Conservation (phyloP, 1,140 invertebrate species). For the Lepidotrigona ventralis region DNA sequence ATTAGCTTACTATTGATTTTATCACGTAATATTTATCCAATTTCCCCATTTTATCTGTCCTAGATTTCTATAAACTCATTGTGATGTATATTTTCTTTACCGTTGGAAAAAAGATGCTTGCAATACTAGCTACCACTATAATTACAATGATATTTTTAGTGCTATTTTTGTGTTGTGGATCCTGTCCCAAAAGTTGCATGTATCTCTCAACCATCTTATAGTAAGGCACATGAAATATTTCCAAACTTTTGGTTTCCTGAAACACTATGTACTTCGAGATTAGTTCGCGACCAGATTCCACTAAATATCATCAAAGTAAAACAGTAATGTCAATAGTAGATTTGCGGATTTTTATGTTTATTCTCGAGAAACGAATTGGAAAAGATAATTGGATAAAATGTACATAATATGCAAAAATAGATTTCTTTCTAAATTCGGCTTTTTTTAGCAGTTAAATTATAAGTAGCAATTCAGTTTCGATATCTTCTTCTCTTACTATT, state of each 20-base stretch:
- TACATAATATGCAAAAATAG: neutral
- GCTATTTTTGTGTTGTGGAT: neutral
- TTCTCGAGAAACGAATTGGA: neutral
- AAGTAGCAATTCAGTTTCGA: neutral
- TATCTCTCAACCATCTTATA: neutral
- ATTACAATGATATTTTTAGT: neutral
- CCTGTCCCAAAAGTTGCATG: neutral
- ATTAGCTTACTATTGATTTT: neutral
- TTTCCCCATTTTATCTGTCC: neutral
- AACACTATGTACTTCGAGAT: neutral
- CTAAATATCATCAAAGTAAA: neutral
- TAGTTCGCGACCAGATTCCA: no score
- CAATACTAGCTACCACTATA: neutral
- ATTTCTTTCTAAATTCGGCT: neutral
- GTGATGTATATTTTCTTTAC: neutral
- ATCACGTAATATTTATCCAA: neutral
- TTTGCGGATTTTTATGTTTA: neutral
- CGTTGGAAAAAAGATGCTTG: neutral
- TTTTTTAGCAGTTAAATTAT: neutral
- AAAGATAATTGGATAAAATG: neutral
- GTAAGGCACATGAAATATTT: neutral
- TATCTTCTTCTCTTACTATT: neutral
- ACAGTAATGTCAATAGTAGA: neutral
- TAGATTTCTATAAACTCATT: neutral
- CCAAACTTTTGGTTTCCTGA: neutral